Evolutionary conservation across 2,888 invertebrate genomes (phyloP), one percentile per base, ranked within the genome.

Genomic region (Galerucella calmariensis): DNA sequence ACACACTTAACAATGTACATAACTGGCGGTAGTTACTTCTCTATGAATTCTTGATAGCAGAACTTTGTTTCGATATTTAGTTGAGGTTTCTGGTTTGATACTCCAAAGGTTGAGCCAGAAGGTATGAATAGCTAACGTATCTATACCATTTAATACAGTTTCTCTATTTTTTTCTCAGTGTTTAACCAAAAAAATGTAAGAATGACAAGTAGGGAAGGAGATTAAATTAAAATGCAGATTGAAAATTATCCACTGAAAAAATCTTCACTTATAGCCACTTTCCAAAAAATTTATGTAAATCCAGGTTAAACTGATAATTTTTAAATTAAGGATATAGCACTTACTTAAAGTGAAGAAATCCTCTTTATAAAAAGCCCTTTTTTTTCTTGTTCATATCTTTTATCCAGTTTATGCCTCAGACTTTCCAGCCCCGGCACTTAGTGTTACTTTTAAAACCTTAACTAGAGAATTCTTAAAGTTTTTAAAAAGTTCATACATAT

Each of bases 401-500:
- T 75, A 77, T 77, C 78, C 67, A 70, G 73, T 76, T 76, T 78
- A 70, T 73, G 69, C 68, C 73, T 73, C 62, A 62, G 20, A 51
- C 62, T 48, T 58, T 48, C 51, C 73, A 74, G 78, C 69, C 65
- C 56, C 48, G 73, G 77, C 77, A 73, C 73, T 77, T 71, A 71
- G 24, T 56, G 69, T 66, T 80, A 80, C 78, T 79, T 80, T 76
- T 77, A 75, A 80, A 81, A 78, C 79, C 78, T 77, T 75, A 79
- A 79, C 75, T 78, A 71, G 77, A 63, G 77, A 80, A 79, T 80
- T 81, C 79, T 80, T 56, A 74, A 80, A 81, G 73, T 53, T 75
- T 80, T 78, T 59, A 27, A 76, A 70, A 78, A 81, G 76, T 82
- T 80, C 82, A 81, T 82, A 82, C 82, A 82, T 82, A 81, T 81